Evolutionary conservation across 1,140 invertebrate species (phyloP), one percentile per base, ranked within the genome.

Genomic region (Physella acuta): DNA sequence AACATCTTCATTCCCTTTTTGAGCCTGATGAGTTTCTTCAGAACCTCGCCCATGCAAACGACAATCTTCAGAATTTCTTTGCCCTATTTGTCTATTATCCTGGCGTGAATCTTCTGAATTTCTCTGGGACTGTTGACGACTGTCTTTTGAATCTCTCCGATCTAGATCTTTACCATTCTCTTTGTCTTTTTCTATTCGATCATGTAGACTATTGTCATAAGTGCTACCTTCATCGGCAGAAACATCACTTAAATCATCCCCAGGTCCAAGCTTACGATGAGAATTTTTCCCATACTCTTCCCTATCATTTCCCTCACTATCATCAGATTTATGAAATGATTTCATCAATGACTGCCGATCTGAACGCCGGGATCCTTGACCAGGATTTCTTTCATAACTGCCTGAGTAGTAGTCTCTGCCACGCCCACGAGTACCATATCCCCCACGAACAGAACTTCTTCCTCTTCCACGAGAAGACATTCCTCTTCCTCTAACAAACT

Each of bases 191-290:
- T 71, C 69, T 28, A 36, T 36, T 30, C 62, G 71, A 51, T 61
- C 59, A 55, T 70, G 62, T 16, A 52, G 51, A 33, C 71, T 76
- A 36, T 79, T 78, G 71, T 74, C 79, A 34, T 69, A 72, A 1
- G 78, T 77, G 24, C 79, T 79, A 73, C 73, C 75, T 49, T 84
- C 82, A 71, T 84, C 81, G 26, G 78, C 78, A 62, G 82, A 83
- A 2, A 79, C 74, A 64, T 84, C 83, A 76, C 80, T 83, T 59
- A 83, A 82, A 64, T 84, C 82, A 74, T 81, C 81, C 34, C 68
- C 71, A 24, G 74, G 77, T 30, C 78, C 74, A 14, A 78, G 73
- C 73, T 73, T 11, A 44, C 67, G n/a, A 52, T 55, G 24, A 64
- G 65, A 28, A 72, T 72, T 3, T 63, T 63, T 63, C 3, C 75